phyloP scores from a whole-genome alignment of 2,113 vertebrate genomes.

The Dipodomys spectabilis region DNA sequence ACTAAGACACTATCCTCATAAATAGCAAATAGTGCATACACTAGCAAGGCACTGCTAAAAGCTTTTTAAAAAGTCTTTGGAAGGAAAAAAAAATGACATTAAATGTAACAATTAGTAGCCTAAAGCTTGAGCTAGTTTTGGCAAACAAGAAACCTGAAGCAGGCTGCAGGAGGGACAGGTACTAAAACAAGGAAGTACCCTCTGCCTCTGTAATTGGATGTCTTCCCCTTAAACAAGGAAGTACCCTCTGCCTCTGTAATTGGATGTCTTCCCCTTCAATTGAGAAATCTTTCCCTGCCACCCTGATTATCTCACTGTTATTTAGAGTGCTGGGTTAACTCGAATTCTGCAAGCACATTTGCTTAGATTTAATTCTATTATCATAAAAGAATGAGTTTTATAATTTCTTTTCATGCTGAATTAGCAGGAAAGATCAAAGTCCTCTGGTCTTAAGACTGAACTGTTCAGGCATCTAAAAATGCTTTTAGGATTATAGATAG shows the following conservation, averaged over 20 bases:
- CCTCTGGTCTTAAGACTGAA: constrained; percentile 72
- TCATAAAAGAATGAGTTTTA: constrained; percentile 65
- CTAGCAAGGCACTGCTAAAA: constrained; percentile 36
- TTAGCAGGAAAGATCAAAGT: constrained; percentile 79
- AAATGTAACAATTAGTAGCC: constrained; percentile 32
- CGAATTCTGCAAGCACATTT: constrained; percentile 59
- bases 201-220: background rate
- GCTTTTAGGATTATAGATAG: constrained; percentile 70
- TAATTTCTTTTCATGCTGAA: constrained; percentile 74
- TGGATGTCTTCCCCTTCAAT: background rate
- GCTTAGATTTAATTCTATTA: constrained; percentile 54
- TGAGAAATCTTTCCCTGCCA: background rate
- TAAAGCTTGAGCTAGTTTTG: background rate
- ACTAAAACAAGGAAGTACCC: background rate
- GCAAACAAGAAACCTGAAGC: background rate
- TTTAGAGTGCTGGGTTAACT: constrained; percentile 45
- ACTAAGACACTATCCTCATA: constrained; percentile 21
- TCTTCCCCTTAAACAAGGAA: background rate
- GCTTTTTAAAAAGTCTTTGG: constrained; percentile 33
- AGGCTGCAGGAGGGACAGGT: background rate
- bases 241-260: background rate
- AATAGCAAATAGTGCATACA: constrained; percentile 7
- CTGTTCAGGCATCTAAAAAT: constrained; percentile 76
- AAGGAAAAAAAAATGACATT: constrained; percentile 50
- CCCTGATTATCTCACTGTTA: constrained; percentile 5